Base-by-base conservation (phyloP, 2,888 invertebrate genomes). In the Scelioninae gen. 2 region DNA sequence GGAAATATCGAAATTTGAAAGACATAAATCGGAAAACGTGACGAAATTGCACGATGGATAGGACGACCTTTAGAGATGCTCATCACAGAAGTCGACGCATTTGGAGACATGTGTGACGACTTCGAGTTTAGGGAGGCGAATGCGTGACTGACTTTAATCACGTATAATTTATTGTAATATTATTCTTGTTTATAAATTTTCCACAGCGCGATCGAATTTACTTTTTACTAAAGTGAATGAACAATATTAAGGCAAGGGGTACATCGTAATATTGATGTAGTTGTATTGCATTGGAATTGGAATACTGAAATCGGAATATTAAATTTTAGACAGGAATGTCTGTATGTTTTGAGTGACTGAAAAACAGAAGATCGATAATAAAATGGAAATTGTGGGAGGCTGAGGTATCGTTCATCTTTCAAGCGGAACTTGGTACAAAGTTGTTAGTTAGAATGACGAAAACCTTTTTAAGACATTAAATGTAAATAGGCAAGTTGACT, bases 101-200 rank as follows among this genome's bases (percentile, higher is more conserved):
- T 58, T 18, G n/a, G 7, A 18, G 33, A 25, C 33, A 61, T 57
- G 45, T 35, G 25, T 63, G 33, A 55, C 41, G 33, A 18, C 13
- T 50, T 43, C 11, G 31, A 70, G 45, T 35, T 18, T 39, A 22
- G 11, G 48, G 57, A 48, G 63, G 31, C 18, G 19, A 28, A n/a
- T 55, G 55, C 55, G 55, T 63, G 57, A 61, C 58, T 64, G 25
- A 48, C 22, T 63, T 57, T 53, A 61, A 68, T 69, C 43, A 16
- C 31, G 0, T 31, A 22, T 60, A 52, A 52, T 60, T 53, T 16
- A 15, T n/a, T n/a, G n/a, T n/a, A n/a, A n/a, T n/a, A n/a, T n/a
- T n/a, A n/a, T n/a, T n/a, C n/a, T n/a, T n/a, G n/a, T n/a, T n/a
- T n/a, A n/a, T n/a, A n/a, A n/a, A n/a, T n/a, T n/a, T n/a, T n/a